These are phyloP conservation scores for Lampris incognitus DNA, from an alignment of 2,113 vertebrate species.

Conservation along the genomic window DNA sequence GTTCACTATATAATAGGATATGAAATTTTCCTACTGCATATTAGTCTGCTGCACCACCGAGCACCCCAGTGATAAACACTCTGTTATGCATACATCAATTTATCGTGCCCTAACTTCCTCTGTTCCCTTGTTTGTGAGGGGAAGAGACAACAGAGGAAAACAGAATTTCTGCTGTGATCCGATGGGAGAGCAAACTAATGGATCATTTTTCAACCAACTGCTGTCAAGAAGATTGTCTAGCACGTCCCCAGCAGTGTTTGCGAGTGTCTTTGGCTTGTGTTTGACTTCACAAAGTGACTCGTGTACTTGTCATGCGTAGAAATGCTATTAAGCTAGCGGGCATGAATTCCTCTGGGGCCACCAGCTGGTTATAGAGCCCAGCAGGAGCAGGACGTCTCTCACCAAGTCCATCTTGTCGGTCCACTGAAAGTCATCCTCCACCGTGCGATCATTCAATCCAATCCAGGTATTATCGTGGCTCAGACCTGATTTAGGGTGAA, in stretches of 20 bases:
- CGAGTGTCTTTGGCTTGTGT: not conserved
- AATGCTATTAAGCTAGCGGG: no score
- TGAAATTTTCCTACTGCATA: no score
- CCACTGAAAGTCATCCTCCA: conserved; percentile 98
- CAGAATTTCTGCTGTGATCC: not conserved
- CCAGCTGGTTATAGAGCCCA: not conserved
- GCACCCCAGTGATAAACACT: no score
- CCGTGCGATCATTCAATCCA: conserved; percentile 94
- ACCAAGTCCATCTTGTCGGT: conserved; percentile 94
- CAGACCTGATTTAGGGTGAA: conserved; percentile 80
- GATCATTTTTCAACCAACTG: not conserved
- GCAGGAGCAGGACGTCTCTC: conserved; percentile 57
- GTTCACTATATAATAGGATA: no score
- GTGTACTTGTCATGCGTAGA: no score
- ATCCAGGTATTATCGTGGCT: conserved; percentile 97
- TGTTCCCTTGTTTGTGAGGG: no score
- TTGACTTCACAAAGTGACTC: not conserved
- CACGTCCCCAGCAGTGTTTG: not conserved
- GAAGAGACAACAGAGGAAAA: not conserved
- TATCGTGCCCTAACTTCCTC: no score
- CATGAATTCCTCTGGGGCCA: not conserved
- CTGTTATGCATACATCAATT: no score
- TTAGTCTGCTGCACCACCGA: no score
- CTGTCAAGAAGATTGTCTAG: no score
- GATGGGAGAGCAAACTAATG: not conserved